A percentile compares a stretch with the other conserved stretches of the same genome.
Conservation (phyloP, 2,797 vertebrate species). For the Ctenopoma multispine region DNA sequence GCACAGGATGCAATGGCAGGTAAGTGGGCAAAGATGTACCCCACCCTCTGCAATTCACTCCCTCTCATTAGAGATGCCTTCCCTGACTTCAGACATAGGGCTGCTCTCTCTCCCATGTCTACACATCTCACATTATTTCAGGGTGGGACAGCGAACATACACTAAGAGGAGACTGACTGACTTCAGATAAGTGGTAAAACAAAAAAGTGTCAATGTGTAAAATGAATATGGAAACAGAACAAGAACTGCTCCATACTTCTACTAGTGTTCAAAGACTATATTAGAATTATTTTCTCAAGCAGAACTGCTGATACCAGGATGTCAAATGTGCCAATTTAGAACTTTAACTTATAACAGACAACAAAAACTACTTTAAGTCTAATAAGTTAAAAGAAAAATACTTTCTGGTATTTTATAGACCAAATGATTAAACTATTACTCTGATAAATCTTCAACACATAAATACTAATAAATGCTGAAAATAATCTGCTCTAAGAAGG, state of each 20-base stretch:
- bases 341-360: too few relatives aligned
- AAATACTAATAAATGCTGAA: not conserved
- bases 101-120: slow-evolving; percentile 3
- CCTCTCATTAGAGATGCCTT: slow-evolving; percentile 72
- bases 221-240: too few relatives aligned
- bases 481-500: not conserved
- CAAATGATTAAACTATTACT: not conserved
- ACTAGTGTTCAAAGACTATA: too few relatives aligned
- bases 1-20: slow-evolving; percentile 63
- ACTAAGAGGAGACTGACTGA: not conserved
- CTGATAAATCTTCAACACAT: not conserved
- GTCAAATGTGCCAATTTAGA: too few relatives aligned
- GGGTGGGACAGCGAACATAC: not conserved
- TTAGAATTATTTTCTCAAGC: too few relatives aligned
- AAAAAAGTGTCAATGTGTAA: too few relatives aligned
- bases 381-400: too few relatives aligned
- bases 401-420: not conserved
- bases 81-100: slow-evolving; percentile 42
- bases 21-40: slow-evolving; percentile 58
- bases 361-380: too few relatives aligned
- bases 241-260: too few relatives aligned
- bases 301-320: too few relatives aligned
- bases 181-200: not conserved
- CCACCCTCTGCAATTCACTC: slow-evolving; percentile 52
- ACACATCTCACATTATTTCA: slow-evolving; percentile 9